Conservation (phyloP, 2,113 vertebrate genomes). For the Lipophrys pholis region DNA sequence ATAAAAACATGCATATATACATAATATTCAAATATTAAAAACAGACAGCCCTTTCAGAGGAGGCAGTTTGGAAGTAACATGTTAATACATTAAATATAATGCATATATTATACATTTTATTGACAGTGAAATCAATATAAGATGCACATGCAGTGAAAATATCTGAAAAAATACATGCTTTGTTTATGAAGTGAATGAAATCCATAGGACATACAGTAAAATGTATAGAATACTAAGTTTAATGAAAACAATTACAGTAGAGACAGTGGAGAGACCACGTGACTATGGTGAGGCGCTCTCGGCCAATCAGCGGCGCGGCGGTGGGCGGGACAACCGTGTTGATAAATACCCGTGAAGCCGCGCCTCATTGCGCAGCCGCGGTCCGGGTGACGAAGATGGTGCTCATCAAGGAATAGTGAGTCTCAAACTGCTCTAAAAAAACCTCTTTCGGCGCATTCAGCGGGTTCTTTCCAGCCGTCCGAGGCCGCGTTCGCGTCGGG, state of each 20-base stretch:
- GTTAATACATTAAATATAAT: background rate
- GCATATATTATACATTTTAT: background rate
- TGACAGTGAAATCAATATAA: background rate
- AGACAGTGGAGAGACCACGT: background rate
- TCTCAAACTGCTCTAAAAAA: slow-evolving; percentile 55
- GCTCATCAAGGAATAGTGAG: slow-evolving; percentile 97
- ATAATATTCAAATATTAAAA: background rate
- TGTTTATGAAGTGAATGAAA: background rate
- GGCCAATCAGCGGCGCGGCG: slow-evolving; percentile 62
- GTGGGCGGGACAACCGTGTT: slow-evolving; percentile 70
- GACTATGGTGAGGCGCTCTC: slow-evolving; percentile 9
- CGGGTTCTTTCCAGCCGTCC: background rate
- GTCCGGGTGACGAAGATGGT: slow-evolving; percentile 89
- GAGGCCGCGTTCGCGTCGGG: background rate
- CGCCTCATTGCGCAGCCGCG: slow-evolving; percentile 78
- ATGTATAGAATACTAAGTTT: background rate
- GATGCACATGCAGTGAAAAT: background rate
- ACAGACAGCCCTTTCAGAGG: background rate
- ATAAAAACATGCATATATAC: no score
- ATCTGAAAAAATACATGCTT: background rate
- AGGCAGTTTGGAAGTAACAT: background rate
- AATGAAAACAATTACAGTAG: background rate
- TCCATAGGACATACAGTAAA: background rate
- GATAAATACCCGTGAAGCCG: slow-evolving; percentile 57
- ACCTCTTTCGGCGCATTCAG: slow-evolving; percentile 29